Percentiles rank a stretch among this genome's conserved stretches.
Conservation (phyloP, 2,113 vertebrate species). For the Zonotrichia leucophrys region DNA sequence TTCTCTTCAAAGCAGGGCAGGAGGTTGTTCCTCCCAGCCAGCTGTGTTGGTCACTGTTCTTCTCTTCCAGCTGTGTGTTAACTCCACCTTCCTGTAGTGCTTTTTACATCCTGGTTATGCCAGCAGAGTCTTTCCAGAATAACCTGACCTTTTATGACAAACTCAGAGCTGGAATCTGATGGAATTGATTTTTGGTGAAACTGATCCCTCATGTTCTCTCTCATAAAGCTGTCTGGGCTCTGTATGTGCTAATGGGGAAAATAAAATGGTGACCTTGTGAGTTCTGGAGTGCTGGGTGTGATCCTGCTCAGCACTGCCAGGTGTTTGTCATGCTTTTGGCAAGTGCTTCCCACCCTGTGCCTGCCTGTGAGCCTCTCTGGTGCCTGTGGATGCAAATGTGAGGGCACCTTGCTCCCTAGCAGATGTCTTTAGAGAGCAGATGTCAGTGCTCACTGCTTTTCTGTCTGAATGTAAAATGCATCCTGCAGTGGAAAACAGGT, state of each 20-base stretch:
- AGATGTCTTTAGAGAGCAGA: not conserved
- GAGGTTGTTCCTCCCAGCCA: not conserved
- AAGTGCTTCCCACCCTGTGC: not conserved
- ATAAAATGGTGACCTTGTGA: not conserved
- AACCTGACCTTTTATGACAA: not conserved
- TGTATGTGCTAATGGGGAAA: not conserved
- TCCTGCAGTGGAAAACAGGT: not conserved
- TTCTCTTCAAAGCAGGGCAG: not conserved
- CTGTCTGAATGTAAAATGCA: not conserved
- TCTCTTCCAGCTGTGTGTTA: not conserved
- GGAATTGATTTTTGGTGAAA: not conserved
- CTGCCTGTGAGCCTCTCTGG: not conserved
- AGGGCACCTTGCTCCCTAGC: not conserved
- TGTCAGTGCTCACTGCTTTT: not conserved
- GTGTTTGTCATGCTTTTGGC: not conserved
- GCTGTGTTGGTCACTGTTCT: accelerated
- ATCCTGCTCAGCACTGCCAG: not conserved
- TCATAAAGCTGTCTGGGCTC: not conserved
- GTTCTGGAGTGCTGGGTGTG: not conserved
- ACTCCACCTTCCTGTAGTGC: not conserved
- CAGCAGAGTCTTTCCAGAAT: not conserved
- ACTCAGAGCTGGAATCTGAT: not conserved
- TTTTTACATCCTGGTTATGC: not conserved
- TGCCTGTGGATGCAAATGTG: not conserved
- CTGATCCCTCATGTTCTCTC: not conserved